These are phyloP conservation scores for Phenacoccus solenopsis DNA, from an alignment of 1,140 invertebrate genomes.

Conservation along the genomic window DNA sequence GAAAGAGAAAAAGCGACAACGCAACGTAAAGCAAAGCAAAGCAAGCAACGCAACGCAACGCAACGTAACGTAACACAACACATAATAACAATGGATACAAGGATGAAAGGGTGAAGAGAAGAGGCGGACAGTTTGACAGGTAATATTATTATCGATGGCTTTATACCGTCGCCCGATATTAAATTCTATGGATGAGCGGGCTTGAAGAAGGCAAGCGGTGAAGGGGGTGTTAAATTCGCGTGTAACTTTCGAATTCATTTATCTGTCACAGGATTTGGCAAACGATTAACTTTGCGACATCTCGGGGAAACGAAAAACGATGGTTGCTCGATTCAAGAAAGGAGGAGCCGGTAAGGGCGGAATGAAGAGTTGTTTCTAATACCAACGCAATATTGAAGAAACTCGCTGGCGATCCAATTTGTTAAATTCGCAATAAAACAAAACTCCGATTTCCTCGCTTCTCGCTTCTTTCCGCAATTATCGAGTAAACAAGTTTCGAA, in stretches of 20 bases:
- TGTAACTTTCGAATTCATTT: conserved; percentile 16
- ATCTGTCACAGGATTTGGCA: conserved; percentile 15
- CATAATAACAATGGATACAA: background rate
- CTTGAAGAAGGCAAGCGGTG: background rate
- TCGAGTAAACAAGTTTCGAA: background rate
- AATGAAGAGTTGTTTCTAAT: conserved; percentile 1
- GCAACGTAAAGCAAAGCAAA: too few relatives aligned
- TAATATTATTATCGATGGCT: conserved; percentile 14
- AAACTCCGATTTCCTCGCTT: background rate
- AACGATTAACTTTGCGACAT: conserved; percentile 17
- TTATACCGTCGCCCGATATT: conserved; percentile 8
- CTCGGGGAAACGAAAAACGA: background rate
- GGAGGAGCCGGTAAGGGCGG: background rate
- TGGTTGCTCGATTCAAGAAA: background rate
- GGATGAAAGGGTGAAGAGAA: background rate
- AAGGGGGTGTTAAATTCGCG: conserved; percentile 3
- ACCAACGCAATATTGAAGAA: background rate
- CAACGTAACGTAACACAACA: too few relatives aligned
- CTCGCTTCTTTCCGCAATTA: background rate
- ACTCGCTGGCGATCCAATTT: conserved; percentile 1
- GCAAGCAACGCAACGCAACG: too few relatives aligned
- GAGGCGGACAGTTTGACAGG: conserved; percentile 8
- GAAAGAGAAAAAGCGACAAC: too few relatives aligned
- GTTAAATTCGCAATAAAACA: conserved; percentile 3
- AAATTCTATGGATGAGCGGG: conserved; percentile 1